These are phyloP conservation scores for Cerastis leucographa DNA, from an alignment of 2,888 invertebrate species.

Conservation along the genomic window DNA sequence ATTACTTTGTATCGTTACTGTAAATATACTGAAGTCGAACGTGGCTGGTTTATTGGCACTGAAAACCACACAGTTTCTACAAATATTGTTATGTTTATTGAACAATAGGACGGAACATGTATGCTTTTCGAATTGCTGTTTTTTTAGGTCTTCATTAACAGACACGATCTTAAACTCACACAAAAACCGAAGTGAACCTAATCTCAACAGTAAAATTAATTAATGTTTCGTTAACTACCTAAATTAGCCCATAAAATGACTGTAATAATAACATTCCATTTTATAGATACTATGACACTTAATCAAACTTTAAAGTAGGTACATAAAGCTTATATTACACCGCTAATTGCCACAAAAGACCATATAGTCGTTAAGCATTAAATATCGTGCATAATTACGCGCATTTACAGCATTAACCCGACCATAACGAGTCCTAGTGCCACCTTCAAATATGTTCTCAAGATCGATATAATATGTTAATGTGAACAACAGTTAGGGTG, in stretches of 20 bases:
- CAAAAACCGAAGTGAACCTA: slow-evolving; percentile 33
- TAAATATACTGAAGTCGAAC: slow-evolving; percentile 16
- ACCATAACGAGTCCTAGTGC: slow-evolving; percentile 45
- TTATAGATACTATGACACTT: slow-evolving; percentile 59
- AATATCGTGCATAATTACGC: slow-evolving; percentile 54
- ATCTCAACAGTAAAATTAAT: slow-evolving; percentile 56
- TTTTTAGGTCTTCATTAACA: slow-evolving; percentile 2
- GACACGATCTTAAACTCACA: slow-evolving; percentile 1
- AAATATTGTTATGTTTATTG: background rate
- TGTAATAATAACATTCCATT: slow-evolving; percentile 55
- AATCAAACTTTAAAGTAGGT: slow-evolving; percentile 64
- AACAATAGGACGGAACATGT: background rate
- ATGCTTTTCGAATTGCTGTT: background rate
- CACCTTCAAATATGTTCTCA: slow-evolving; percentile 51
- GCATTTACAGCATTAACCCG: slow-evolving; percentile 43
- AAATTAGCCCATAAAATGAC: slow-evolving; percentile 49
- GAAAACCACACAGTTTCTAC: background rate
- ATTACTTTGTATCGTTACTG: slow-evolving; percentile 31
- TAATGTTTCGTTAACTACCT: slow-evolving; percentile 56
- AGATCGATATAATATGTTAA: slow-evolving; percentile 44
- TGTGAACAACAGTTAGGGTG: slow-evolving; percentile 18
- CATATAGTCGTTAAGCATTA: slow-evolving; percentile 57
- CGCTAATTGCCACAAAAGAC: slow-evolving; percentile 57
- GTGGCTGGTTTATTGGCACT: background rate
- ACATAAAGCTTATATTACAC: slow-evolving; percentile 57